Conservation (phyloP, 2,797 vertebrate genomes). For the Heliangelus exortis region DNA sequence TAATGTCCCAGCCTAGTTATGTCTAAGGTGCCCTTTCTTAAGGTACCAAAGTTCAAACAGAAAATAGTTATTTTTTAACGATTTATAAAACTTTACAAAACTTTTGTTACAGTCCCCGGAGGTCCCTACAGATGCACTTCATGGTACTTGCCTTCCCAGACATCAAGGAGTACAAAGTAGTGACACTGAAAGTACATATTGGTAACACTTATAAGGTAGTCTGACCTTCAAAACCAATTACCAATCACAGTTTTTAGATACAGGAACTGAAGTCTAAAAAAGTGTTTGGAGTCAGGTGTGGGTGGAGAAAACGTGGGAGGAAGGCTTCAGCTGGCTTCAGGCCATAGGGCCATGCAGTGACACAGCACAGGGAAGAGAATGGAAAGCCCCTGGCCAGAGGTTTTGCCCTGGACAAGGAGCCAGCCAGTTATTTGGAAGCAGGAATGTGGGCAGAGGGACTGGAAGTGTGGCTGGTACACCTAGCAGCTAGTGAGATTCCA, state of each 20-base stretch:
- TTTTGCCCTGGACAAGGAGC: not conserved
- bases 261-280: not conserved
- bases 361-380: not conserved
- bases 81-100: not conserved
- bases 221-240: not conserved
- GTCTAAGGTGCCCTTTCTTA: not conserved
- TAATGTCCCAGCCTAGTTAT: not conserved
- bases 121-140: not conserved
- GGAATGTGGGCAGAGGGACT: not conserved
- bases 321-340: not conserved
- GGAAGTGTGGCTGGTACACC: not conserved
- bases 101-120: not conserved
- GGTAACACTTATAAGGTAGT: not conserved
- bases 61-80: not conserved
- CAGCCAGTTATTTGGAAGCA: not conserved
- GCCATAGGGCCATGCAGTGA: fast-evolving
- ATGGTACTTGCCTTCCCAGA: not conserved
- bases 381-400: not conserved
- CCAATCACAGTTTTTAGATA: not conserved
- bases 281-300: not conserved
- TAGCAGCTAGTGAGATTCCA: conserved; percentile 10
- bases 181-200: not conserved
- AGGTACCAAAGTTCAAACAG: not conserved
- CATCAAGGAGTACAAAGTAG: not conserved
- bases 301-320: fast-evolving